Base-by-base conservation (phyloP, 2,888 invertebrate species). In the Tethea ocularis region DNA sequence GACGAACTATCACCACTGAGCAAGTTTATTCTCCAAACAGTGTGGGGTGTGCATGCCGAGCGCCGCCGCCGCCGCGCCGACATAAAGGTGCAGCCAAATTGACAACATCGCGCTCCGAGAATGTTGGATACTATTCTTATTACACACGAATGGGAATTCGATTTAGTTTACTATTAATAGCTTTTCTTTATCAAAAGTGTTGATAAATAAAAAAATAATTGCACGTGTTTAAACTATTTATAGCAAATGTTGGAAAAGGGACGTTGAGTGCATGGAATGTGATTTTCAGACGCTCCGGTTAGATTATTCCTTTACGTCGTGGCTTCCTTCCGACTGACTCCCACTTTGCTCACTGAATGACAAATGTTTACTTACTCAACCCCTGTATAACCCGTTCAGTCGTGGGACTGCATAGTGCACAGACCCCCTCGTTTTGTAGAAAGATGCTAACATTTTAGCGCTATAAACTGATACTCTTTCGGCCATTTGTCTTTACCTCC, bases 21-120 rank as follows among this genome's bases (percentile, higher is more conserved):
- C 77, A 82, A 88, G 87, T 86, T 88, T 88, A 86, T 88, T 89
- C 82, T 82, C 74, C 80, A 88, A 88, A 89, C 84, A 88, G 73
- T 70, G 71, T 66, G 68, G 68, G 61, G 54, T 22, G 29, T 22
- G 54, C 54, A 36, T 54, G 54, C 33, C 54, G 54, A 54, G 36
- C 13, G 20, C n/a, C n/a, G n/a, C n/a, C n/a, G n/a, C n/a, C n/a
- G n/a, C n/a, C n/a, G n/a, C n/a, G n/a, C n/a, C 33, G 20, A 54
- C 54, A 54, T 54, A 54, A 54, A 54, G 54, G 54, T 54, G 20
- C 33, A 33, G 20, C 33, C 54, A 54, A 36, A 54, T 54, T 36
- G 54, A 33, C 54, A 33, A 33, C 24, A 23, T 52, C 26, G 24
- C 52, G 24, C 5, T 23, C n/a, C 26, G 13, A 22, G n/a, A 15